These are phyloP conservation scores for Mesorhabditis spiculigera DNA, from an alignment of 2,888 invertebrate species.

Conservation along the genomic window DNA sequence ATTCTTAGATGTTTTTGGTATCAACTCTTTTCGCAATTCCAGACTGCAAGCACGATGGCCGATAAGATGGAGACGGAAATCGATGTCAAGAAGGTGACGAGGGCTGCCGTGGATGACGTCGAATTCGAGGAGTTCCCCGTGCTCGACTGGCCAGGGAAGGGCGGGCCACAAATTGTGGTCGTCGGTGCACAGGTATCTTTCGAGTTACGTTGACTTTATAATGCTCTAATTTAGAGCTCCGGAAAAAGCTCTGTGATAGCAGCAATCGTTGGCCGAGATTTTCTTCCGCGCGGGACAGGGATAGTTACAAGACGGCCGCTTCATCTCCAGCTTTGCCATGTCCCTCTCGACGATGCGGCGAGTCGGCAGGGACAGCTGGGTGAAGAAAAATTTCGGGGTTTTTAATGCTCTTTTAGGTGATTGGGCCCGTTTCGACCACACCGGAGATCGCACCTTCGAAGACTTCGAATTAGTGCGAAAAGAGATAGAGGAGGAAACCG, in stretches of 20 bases:
- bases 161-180: slow-evolving; percentile 91
- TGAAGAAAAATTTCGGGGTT: slow-evolving; percentile 53
- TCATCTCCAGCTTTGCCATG: slow-evolving; percentile 86
- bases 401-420: slow-evolving; percentile 64
- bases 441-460: slow-evolving; percentile 79
- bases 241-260: slow-evolving; percentile 99
- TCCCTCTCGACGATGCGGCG: slow-evolving; percentile 83
- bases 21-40: too few species aligned
- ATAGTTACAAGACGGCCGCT: slow-evolving; percentile 94
- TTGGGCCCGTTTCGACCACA: slow-evolving; percentile 94
- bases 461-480: slow-evolving; percentile 79
- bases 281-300: slow-evolving; percentile 91
- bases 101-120: slow-evolving; percentile 75
- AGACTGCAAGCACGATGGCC: neutral
- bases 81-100: slow-evolving; percentile 1
- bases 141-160: slow-evolving; percentile 73
- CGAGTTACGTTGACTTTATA: neutral
- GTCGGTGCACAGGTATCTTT: slow-evolving; percentile 87
- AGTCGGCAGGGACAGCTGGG: slow-evolving; percentile 82
- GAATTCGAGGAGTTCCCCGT: slow-evolving; percentile 98
- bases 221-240: slow-evolving; percentile 75
- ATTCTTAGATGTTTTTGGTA: too few species aligned
- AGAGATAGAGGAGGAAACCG: slow-evolving; percentile 92
- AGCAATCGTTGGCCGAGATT: slow-evolving; percentile 92
- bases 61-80: neutral